Evolutionary conservation across 1,140 invertebrate species (phyloP).

Genomic region (Geopemphigus sp.): DNA sequence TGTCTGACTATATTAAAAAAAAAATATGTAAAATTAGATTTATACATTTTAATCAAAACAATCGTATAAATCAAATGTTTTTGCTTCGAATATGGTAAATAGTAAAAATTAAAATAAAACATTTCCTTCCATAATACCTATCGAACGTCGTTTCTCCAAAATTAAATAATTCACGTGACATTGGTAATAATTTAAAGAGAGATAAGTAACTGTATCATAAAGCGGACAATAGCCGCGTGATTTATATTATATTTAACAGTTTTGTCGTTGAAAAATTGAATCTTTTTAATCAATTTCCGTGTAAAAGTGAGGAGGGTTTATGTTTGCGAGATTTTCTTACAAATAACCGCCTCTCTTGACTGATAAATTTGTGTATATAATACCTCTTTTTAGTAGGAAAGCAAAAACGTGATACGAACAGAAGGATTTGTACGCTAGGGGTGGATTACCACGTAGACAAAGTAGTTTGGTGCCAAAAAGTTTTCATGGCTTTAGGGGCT

Average conservation of each 20-base stretch:
- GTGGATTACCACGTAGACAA: slow-evolving; percentile 6
- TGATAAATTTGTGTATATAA: background rate
- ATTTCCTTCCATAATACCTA: background rate
- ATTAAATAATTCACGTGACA: background rate
- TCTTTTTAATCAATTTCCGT: background rate
- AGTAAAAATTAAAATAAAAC: background rate
- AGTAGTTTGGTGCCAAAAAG: slow-evolving; percentile 19
- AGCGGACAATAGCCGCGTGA: background rate
- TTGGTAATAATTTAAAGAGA: background rate
- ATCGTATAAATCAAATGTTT: too few relatives aligned
- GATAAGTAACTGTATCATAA: background rate
- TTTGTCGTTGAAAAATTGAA: background rate
- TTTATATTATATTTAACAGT: background rate
- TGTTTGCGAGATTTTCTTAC: background rate
- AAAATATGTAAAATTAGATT: too few relatives aligned
- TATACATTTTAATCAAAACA: too few relatives aligned
- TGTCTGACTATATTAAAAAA: too few relatives aligned
- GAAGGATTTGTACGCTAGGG: slow-evolving; percentile 15
- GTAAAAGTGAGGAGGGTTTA: background rate
- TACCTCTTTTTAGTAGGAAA: background rate
- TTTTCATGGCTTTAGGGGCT: background rate
- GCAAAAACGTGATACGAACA: background rate
- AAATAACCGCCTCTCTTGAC: background rate
- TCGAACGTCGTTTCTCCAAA: background rate
- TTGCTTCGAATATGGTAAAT: background rate